Evolutionary conservation across 92 coral and sea anemone species (phyloP), one percentile per base, ranked within the genome.

Genomic region (Parazoanthus swiftii): DNA sequence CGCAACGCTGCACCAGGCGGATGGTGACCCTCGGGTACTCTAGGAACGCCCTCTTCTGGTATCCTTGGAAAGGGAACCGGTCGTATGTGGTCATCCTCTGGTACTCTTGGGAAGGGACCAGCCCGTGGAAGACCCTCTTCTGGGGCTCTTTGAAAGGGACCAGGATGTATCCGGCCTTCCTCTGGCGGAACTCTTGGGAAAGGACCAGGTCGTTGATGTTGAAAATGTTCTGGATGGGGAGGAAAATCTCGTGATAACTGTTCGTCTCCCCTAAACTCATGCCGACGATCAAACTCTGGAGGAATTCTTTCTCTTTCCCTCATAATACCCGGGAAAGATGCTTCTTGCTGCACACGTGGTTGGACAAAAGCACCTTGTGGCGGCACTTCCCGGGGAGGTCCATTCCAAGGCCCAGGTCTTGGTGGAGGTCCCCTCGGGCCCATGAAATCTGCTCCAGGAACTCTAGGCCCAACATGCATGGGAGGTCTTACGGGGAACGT

Each of bases 121-220:
- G 82, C 15, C 0, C 5, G 82, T 11, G 82, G 50, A 77, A 7
- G 56, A 23, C 35, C 50, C 25, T 71, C 85, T 20, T 80, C 88
- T 4, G 82, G 89, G 56, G 43, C 86, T 76, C 91, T 72, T 67
- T 77, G 65, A 91, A 91, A 88, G 50, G 79, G 89, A 3, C 68
- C 89, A 74, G 89, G 81, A 68, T 88, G 81, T 74, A 85, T 38
- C 4, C 82, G 81, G 23, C 59, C 50, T 71, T 59, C 86, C 42
- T 79, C 86, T 1, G 54, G 79, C 14, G 71, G 79, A 25, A n/a
- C 73, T 68, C 77, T 68, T 83, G 73, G 63, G n/a, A 68, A 83
- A 15, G 77, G 58, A 21, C 86, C 78, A 11, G 72, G 85, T 58
- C 72, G 42, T 58, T 80, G 87, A 15, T 79, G 75, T 35, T 65